These are phyloP conservation scores for Brachionus manjavacas DNA, from an alignment of 1,140 invertebrate genomes.

Conservation along the genomic window DNA sequence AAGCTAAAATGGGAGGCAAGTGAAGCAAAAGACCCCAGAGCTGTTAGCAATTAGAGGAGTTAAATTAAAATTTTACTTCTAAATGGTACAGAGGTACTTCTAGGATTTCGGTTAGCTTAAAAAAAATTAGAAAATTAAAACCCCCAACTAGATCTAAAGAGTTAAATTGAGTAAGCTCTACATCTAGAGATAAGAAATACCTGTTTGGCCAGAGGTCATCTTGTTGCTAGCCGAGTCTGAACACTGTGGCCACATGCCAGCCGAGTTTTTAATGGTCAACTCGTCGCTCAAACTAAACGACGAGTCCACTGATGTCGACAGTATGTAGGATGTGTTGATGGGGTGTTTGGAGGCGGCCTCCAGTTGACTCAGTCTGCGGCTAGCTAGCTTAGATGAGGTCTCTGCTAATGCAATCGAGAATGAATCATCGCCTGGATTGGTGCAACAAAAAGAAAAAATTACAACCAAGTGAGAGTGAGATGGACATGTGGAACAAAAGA, in stretches of 20 bases:
- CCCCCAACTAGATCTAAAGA: neutral
- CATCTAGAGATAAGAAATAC: neutral
- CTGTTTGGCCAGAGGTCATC: neutral
- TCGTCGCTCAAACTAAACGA: neutral
- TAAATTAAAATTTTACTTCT: conserved; percentile 24
- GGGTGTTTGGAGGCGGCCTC: neutral
- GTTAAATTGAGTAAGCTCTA: neutral
- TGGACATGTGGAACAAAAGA: too few relatives aligned
- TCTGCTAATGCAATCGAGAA: neutral
- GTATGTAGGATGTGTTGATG: neutral
- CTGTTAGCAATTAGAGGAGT: neutral
- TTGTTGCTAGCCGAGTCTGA: neutral
- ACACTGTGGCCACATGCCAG: neutral
- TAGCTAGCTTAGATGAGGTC: neutral
- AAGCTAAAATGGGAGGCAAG: neutral
- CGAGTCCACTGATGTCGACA: neutral
- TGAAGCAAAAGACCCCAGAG: neutral
- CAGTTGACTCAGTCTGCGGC: neutral
- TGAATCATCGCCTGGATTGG: conserved; percentile 24
- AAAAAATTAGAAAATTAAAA: conserved; percentile 2
- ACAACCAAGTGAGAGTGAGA: too few relatives aligned
- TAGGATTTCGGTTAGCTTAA: conserved; percentile 33
- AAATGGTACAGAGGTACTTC: conserved; percentile 35
- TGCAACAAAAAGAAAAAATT: neutral
- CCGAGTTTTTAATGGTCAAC: neutral